Base-by-base conservation (phyloP, 2,797 vertebrate species). In the Melanotaenia maccullochi region DNA sequence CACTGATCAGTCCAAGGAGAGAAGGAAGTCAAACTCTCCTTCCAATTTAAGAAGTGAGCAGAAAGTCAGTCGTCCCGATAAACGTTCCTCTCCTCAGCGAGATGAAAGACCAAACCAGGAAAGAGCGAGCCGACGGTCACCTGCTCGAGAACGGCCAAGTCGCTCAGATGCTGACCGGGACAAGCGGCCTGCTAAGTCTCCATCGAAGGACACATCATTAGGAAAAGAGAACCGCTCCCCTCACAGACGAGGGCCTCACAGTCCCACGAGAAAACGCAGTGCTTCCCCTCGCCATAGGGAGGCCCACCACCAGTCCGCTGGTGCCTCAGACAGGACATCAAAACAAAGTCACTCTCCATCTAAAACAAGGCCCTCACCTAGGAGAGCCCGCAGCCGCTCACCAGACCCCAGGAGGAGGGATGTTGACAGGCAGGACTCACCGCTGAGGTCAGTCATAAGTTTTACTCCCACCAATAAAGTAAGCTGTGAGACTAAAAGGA, bases 161-260 rank as follows among this genome's bases (percentile, higher is more conserved):
- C 94, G 96, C 69, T 94, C 95, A 2, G 94, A 94, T 28, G 40
- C 93, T 40, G 94, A 97, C 87, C 94, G 94, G 77, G 97, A 98
- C 72, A 98, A 97, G 82, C 96, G 97, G 78, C 95, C 96, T 0
- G 82, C 95, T 65, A 99, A 99, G 88, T 99, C 98, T 61, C 97
- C 97, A 14, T 97, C 97, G 78, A 99, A 99, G 92, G 97, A 99
- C 73, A 95, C 96, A 18, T 98, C 98, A 3, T 97, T 97, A 25
- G 98, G 98, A 66, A 99, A 99, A 84, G 98, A 99, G 86, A 99
- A 99, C 83, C 94, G 97, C 60, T 99, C 98, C 2, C 98, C 98
- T 9, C 94, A 96, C 52, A 93, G 96, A 55, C 94, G 95, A 78
- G 87, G 61, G 14, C 42, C 35, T 38, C 95, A 94, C 51, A 97